These are phyloP conservation scores for Lynx canadensis DNA, from an alignment of 2,113 vertebrate species.

Conservation along the genomic window DNA sequence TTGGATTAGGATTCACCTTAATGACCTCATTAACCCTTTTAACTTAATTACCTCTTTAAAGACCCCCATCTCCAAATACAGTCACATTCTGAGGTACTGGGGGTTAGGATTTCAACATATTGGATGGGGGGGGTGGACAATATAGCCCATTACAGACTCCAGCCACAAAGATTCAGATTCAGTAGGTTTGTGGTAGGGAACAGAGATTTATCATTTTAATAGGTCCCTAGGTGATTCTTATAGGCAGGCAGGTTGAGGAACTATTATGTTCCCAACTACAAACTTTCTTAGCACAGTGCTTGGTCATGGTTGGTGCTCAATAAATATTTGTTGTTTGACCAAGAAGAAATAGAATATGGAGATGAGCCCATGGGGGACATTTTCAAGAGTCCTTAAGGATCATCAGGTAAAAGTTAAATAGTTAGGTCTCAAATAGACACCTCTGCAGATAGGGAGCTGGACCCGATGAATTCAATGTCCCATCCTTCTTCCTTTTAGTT, in stretches of 20 bases:
- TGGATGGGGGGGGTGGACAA: background rate
- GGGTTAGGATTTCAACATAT: background rate
- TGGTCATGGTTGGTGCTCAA: background rate
- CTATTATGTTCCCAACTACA: background rate
- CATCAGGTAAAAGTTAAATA: background rate
- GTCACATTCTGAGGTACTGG: background rate
- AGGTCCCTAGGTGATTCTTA: background rate
- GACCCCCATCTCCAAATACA: background rate
- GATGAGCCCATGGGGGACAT: background rate
- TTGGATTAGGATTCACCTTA: background rate
- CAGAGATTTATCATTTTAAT: background rate
- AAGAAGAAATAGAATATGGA: background rate
- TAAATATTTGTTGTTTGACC: background rate
- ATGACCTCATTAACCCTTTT: background rate
- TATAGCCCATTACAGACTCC: background rate
- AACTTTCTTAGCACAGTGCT: background rate
- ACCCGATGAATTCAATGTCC: background rate
- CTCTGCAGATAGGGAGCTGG: background rate
- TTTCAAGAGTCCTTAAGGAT: background rate
- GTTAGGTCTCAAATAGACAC: background rate
- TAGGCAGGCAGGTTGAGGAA: background rate
- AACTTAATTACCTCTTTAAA: slow-evolving; percentile 38
- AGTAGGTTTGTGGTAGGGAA: background rate
- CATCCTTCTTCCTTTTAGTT: background rate
- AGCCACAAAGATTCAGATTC: background rate